These are phyloP conservation scores for Actinernus sp. DNA, from an alignment of 92 coral and sea anemone species.

Conservation along the genomic window DNA sequence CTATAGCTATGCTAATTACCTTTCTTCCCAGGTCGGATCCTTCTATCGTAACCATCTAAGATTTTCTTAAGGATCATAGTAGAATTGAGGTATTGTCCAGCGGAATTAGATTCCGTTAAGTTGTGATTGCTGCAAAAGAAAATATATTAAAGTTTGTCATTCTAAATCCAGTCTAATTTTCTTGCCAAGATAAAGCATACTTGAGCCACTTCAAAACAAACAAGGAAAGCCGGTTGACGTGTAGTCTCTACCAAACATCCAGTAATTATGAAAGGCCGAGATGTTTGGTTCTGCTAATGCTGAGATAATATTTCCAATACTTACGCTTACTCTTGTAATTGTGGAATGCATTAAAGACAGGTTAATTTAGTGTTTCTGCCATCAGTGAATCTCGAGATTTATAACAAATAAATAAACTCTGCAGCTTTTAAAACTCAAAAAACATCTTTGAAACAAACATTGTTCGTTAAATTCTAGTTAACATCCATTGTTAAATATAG, in stretches of 20 bases:
- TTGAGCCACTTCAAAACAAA: neutral
- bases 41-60: constrained; percentile 76
- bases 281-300: neutral
- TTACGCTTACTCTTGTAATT: too few relatives aligned
- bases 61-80: constrained; percentile 65
- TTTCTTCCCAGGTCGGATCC: constrained; percentile 80
- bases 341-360: too few relatives aligned
- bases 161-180: neutral
- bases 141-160: neutral
- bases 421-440: neutral
- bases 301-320: too few relatives aligned
- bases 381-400: too few relatives aligned
- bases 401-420: too few relatives aligned
- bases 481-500: neutral
- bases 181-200: neutral
- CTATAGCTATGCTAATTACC: constrained; percentile 32
- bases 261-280: neutral
- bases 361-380: too few relatives aligned
- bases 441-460: too few relatives aligned
- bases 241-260: neutral
- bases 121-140: constrained; percentile 1
- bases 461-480: constrained; percentile 1
- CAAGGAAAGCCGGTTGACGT: neutral
- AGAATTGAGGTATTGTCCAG: constrained; percentile 52
- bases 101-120: neutral